Base-by-base conservation (phyloP, 2,888 invertebrate species). In the Ectemnius cavifrons region DNA sequence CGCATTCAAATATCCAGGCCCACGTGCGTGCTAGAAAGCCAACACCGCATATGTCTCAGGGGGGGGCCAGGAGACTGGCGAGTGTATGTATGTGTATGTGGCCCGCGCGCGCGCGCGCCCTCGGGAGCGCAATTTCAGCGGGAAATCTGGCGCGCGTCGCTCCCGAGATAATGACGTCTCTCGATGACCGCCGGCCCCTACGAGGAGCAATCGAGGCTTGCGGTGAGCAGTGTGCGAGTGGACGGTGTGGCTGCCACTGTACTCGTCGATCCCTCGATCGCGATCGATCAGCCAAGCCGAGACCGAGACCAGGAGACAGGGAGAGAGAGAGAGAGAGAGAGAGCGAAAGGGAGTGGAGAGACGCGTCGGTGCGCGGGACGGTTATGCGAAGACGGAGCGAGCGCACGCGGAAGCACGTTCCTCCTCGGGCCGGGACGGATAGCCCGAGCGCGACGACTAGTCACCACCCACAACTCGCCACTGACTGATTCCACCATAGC, bases 401-500 rank as follows among this genome's bases (percentile, higher is more conserved):
- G 37, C 62, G 68, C 58, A 77, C 79, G 67, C 74, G 80, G 75
- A 77, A 76, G 75, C 77, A 77, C 81, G 75, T 74, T 75, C 47
- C 65, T 62, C 79, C 71, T 67, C 77, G 67, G 66, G 57, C 65
- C 57, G 47, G 46, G 66, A 74, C 73, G 75, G 75, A 80, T 70
- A 79, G 79, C 74, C 37, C 37, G 37, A 37, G 37, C 37, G 75
- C 83, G 79, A 71, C 79, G 78, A 90, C 89, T 87, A 87, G 87
- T 88, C 89, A 87, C 89, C 89, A 88, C 88, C 89, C 89, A 89
- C 89, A 89, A 89, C 89, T 89, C 87, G 88, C 87, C 86, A 88
- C 87, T 89, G 89, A 90, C 90, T 90, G 90, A 89, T 90, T 89
- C 87, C 86, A 86, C 87, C 88, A 88, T 87, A 87, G 87, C 86